These are phyloP conservation scores for Odontocolon sp. DNA, from an alignment of 2,888 invertebrate species.

Conservation along the genomic window DNA sequence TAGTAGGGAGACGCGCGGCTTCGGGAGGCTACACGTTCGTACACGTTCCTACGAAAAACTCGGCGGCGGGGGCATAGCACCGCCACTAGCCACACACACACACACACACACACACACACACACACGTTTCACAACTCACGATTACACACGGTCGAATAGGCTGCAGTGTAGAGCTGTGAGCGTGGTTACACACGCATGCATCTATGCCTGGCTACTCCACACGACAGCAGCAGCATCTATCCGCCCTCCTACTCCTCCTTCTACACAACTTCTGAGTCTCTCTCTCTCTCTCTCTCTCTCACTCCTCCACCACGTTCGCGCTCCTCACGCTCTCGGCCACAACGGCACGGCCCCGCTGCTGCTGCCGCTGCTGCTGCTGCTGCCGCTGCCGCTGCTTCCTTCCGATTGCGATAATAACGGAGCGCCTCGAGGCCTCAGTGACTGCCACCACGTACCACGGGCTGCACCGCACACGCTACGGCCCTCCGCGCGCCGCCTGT, in stretches of 20 bases:
- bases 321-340: constrained; percentile 60
- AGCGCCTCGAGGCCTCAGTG: constrained; percentile 65
- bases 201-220: constrained; percentile 43
- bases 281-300: constrained; percentile 38
- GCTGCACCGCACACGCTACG: constrained; percentile 58
- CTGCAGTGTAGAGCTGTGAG: constrained; percentile 1
- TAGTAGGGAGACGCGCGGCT: too few species aligned
- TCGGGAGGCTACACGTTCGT: too few species aligned
- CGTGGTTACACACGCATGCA: constrained; percentile 35
- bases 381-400: constrained; percentile 62
- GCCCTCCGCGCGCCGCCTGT: constrained; percentile 49
- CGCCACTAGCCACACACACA: constrained; percentile 80
- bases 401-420: constrained; percentile 70
- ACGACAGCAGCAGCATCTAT: constrained; percentile 72
- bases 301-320: constrained; percentile 64
- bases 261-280: constrained; percentile 37
- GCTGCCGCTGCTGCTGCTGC: too few species aligned
- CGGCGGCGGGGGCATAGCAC: constrained; percentile 68
- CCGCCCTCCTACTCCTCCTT: constrained; percentile 64
- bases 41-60: too few species aligned
- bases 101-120: constrained; percentile 60
- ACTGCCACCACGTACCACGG: constrained; percentile 62
- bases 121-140: constrained; percentile 1
- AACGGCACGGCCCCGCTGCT: constrained; percentile 59
- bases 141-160: neutral